Conservation (phyloP, 2,888 invertebrate species). For the Eledona agricola region DNA sequence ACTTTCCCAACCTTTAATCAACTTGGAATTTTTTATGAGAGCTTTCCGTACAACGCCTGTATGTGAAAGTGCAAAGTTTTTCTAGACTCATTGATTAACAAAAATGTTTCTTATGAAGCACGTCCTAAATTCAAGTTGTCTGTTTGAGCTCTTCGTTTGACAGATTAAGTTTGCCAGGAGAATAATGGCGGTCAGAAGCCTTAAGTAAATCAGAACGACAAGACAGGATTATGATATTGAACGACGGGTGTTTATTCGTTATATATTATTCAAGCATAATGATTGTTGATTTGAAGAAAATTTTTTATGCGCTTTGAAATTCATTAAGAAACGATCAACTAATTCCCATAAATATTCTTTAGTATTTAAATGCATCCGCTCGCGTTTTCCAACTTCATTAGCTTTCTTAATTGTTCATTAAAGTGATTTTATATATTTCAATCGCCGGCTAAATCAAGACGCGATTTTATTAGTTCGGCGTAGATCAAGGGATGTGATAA, state of each 20-base stretch:
- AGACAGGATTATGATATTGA: conserved; percentile 26
- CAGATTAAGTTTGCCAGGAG: conserved; percentile 37
- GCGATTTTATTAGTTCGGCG: conserved; percentile 17
- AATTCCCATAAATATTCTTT: conserved; percentile 21
- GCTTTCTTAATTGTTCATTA: conserved; percentile 27
- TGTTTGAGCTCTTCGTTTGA: conserved; percentile 22
- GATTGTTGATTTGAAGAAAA: conserved; percentile 14
- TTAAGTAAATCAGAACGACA: conserved; percentile 33
- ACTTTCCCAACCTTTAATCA: too few species aligned
- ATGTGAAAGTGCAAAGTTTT: conserved; percentile 14
- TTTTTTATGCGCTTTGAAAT: conserved; percentile 21
- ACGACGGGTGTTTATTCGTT: conserved; percentile 22
- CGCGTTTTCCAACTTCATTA: conserved; percentile 22
- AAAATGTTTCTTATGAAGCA: conserved; percentile 2
- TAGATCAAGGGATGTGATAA: conserved; percentile 29
- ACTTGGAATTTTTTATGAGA: too few species aligned
- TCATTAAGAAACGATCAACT: conserved; percentile 18
- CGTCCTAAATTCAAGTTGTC: conserved; percentile 20
- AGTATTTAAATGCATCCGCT: conserved; percentile 22
- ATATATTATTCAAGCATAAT: conserved; percentile 11
- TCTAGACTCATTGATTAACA: conserved; percentile 6
- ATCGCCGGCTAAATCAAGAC: conserved; percentile 9
- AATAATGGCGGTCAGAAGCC: conserved; percentile 29
- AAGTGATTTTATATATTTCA: conserved; percentile 24
- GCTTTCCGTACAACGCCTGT: conserved; percentile 16